Conservation (phyloP, 2,888 invertebrate species). For the Agrochola lota region DNA sequence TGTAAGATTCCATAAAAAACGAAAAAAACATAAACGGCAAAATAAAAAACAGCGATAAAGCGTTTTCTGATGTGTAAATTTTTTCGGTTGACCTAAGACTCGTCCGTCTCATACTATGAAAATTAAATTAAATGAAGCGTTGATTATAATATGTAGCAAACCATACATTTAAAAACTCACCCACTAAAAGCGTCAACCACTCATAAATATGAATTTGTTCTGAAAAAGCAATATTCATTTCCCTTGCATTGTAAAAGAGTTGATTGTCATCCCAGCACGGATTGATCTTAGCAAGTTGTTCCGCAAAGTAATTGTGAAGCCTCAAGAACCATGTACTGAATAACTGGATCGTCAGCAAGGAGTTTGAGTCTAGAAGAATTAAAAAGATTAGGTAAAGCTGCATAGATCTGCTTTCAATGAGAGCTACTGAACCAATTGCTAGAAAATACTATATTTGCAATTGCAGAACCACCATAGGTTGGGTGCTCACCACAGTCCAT, state of each 20-base stretch:
- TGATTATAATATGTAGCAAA: background rate
- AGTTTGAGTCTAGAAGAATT: slow-evolving; percentile 42
- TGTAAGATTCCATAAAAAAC: slow-evolving; percentile 31
- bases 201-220: slow-evolving; percentile 73
- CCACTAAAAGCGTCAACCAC: slow-evolving; percentile 67
- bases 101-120: too few relatives aligned
- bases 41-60: background rate
- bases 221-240: slow-evolving; percentile 71
- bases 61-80: too few relatives aligned
- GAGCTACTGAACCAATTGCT: too few relatives aligned
- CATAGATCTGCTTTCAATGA: too few relatives aligned
- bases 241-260: slow-evolving; percentile 71
- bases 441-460: too few relatives aligned
- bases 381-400: background rate
- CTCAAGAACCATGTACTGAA: slow-evolving; percentile 73
- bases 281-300: slow-evolving; percentile 67
- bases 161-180: slow-evolving; percentile 54
- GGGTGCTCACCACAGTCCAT: too few relatives aligned
- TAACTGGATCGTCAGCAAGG: slow-evolving; percentile 58
- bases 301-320: slow-evolving; percentile 73
- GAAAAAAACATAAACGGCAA: background rate
- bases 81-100: too few relatives aligned
- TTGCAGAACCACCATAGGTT: background rate
- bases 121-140: background rate
- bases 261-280: slow-evolving; percentile 76